Conservation (phyloP, 2,888 invertebrate species). For the Amiota mariae region DNA sequence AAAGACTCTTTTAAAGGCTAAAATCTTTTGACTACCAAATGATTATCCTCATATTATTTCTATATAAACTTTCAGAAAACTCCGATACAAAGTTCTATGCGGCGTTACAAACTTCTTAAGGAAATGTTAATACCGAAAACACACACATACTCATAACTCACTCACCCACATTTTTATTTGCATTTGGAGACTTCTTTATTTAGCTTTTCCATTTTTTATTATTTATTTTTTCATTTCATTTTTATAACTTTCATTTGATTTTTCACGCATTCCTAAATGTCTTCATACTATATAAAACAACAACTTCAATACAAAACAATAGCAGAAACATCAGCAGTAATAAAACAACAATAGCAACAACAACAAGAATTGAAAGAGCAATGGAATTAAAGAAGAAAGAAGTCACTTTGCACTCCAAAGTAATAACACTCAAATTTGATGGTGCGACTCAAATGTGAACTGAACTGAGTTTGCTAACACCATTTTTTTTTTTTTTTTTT, state of each 20-base stretch:
- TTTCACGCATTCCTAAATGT: not conserved
- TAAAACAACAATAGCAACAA: too few species aligned
- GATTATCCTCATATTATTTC: too few species aligned
- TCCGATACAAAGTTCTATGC: too few species aligned
- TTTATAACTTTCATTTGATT: not conserved
- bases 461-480: not conserved
- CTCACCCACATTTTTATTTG: not conserved
- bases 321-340: too few species aligned
- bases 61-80: too few species aligned
- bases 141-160: not conserved
- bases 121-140: not conserved
- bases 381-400: too few species aligned
- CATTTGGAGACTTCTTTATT: not conserved
- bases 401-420: not conserved
- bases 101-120: not conserved
- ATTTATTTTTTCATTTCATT: not conserved
- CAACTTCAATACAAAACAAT: too few species aligned
- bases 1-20: too few species aligned
- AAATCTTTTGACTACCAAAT: too few species aligned
- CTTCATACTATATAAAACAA: not conserved
- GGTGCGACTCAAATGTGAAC: not conserved
- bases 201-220: not conserved
- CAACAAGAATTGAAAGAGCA: too few species aligned
- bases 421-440: slow-evolving; percentile 18
- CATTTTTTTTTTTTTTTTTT: not conserved